phyloP scores from a whole-genome alignment of 2,888 invertebrate species.

The Cerastis rubricosa region DNA sequence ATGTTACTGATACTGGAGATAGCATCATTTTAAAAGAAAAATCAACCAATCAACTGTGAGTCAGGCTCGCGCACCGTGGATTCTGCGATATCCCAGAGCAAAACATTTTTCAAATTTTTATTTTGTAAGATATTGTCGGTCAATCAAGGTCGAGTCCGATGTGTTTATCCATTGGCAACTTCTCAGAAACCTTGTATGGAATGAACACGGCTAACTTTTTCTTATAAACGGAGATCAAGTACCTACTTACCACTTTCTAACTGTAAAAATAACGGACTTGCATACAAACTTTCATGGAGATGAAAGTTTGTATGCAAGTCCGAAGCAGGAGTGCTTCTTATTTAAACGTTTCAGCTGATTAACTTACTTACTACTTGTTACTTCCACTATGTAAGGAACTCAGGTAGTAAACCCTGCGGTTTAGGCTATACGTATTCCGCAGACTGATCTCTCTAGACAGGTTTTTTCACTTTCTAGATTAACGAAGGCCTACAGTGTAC shows the following conservation, averaged over 20 bases:
- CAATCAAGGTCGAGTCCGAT: not conserved
- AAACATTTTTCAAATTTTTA: constrained; percentile 1
- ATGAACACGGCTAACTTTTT: not conserved
- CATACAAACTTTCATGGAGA: too few species aligned
- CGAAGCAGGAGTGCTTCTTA: too few species aligned
- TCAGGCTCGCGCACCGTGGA: not conserved
- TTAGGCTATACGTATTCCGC: not conserved
- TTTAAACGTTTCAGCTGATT: not conserved
- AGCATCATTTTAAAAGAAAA: not conserved
- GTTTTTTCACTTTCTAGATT: not conserved
- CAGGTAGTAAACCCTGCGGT: not conserved
- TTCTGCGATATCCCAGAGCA: not conserved
- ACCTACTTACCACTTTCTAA: not conserved
- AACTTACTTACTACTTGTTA: not conserved
- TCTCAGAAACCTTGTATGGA: not conserved
- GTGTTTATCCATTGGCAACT: not conserved
- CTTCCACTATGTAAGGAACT: not conserved
- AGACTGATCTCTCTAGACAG: not conserved
- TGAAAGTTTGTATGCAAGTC: too few species aligned
- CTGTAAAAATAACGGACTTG: not conserved
- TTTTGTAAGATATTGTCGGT: not conserved
- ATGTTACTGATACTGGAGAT: not conserved
- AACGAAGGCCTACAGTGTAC: not conserved
- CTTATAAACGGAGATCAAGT: not conserved
- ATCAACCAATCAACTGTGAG: not conserved